A percentile compares a stretch with the other conserved stretches of the same genome.
phyloP scores from a whole-genome alignment of 2,888 invertebrate genomes.

The Apeira syringaria region DNA sequence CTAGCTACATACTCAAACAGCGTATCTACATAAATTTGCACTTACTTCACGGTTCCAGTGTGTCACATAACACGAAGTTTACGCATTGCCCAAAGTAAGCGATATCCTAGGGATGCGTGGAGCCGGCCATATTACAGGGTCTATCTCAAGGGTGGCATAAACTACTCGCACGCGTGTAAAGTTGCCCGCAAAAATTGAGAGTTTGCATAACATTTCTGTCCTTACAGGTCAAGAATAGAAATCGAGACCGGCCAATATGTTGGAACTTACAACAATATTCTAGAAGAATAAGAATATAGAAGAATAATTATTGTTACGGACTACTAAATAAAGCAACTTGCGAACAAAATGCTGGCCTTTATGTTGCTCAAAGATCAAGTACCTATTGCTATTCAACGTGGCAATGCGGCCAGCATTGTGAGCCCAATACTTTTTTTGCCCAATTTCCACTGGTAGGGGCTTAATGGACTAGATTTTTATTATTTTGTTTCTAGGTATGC shows the following conservation, averaged over 20 bases:
- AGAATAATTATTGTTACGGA: no score
- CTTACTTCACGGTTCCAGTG: constrained; percentile 16
- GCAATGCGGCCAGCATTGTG: no score
- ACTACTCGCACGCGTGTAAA: constrained; percentile 30
- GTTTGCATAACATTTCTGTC: constrained; percentile 28
- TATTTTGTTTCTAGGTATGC: no score
- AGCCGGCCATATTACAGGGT: constrained; percentile 29
- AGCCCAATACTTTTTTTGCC: no score
- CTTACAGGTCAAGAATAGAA: constrained; percentile 2
- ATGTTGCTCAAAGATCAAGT: no score
- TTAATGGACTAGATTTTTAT: no score
- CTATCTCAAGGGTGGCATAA: constrained; percentile 30
- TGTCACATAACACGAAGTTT: constrained; percentile 21
- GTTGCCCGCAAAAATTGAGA: constrained; percentile 30
- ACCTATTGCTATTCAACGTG: no score
- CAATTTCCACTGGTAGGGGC: no score
- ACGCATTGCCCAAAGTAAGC: constrained; percentile 24
- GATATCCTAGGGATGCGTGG: constrained; percentile 26
- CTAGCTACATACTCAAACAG: neutral
- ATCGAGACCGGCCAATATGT: neutral
- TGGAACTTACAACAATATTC: no score
- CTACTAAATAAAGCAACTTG: no score
- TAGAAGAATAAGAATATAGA: no score
- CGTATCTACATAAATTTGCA: constrained; percentile 29
- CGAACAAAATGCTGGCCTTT: no score